A percentile compares a stretch with the other conserved stretches of the same genome.
Evolutionary conservation across 2,113 vertebrate species (phyloP).

Genomic region (Prietella phreatophila): DNA sequence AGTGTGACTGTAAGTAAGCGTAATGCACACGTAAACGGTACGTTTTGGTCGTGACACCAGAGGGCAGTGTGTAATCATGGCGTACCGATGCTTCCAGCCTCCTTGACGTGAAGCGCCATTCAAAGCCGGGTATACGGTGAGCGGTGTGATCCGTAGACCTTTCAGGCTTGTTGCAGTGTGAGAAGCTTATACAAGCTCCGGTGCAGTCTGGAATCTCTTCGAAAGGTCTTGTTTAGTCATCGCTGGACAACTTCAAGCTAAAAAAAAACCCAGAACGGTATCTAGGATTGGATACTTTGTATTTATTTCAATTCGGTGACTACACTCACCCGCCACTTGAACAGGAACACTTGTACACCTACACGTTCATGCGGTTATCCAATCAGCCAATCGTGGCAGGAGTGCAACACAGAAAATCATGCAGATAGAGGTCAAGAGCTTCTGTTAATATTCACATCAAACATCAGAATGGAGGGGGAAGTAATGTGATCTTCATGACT

Average conservation of each 20-base stretch:
- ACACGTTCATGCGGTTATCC: background rate
- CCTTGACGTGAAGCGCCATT: background rate
- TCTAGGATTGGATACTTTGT: background rate
- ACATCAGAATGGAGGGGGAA: background rate
- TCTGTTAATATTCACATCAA: background rate
- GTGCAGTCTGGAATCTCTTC: background rate
- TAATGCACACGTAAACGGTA: background rate
- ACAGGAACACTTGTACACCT: background rate
- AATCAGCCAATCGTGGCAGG: background rate
- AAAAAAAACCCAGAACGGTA: too few relatives aligned
- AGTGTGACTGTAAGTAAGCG: background rate
- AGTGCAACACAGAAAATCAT: background rate
- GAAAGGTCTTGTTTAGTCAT: background rate
- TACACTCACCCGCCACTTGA: background rate
- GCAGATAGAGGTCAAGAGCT: background rate
- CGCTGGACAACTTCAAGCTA: background rate
- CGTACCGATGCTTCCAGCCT: background rate
- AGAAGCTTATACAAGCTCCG: background rate
- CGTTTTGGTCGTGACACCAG: constrained; percentile 20
- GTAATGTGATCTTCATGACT: too few relatives aligned
- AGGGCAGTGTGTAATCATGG: constrained; percentile 31
- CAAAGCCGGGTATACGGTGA: background rate
- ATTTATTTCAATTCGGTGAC: background rate
- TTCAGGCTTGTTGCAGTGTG: background rate
- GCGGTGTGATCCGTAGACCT: background rate